Base-by-base conservation (phyloP, 2,113 vertebrate genomes). In the Thalassarche chlororhynchos region DNA sequence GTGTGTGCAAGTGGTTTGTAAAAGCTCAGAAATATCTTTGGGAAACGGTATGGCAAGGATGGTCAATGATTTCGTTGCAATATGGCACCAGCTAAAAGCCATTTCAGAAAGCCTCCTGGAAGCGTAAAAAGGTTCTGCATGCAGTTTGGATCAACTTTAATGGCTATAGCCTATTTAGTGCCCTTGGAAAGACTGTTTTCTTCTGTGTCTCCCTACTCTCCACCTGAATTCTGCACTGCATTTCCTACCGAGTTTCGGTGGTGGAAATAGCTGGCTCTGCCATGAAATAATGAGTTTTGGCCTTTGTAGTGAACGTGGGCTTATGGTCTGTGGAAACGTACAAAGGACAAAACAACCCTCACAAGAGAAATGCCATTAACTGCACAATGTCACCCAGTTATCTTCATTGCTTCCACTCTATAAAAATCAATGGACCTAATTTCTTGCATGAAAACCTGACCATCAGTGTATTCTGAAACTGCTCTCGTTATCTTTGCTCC, bases 331-430 rank as follows among this genome's bases (percentile, higher is more conserved):
- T 36, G n/a, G 77, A 57, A 87, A 19, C 6, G 51, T 5, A 68
- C 14, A 44, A 93, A 93, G 54, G 60, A 84, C 74, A 89, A 64
- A 85, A 72, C 5, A 87, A 28, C 17, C 10, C 34, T 82, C 31
- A 65, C 44, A 52, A 62, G 40, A 85, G 36, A 82, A 84, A 69
- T 19, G 49, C 0, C 7, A 62, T 62, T 87, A 84, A 84, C 15
- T 79, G 70, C 61, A 72, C 74, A 65, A 26, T 51, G 25, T 72
- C 89, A 85, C 79, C 46, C 74, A 79, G 40, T 76, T 85, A 61
- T 46, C 81, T 90, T 84, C 12, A 70, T 96, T 87, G 61, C 70
- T 96, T 66, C 57, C 54, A 54, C 74, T 86, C 64, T 19, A n/a
- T 34, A 87, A 91, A 97, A 84, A 68, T 89, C 89, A 86, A 68